Conservation (phyloP, 2,797 vertebrate genomes). For the Falco novaeseelandiae region DNA sequence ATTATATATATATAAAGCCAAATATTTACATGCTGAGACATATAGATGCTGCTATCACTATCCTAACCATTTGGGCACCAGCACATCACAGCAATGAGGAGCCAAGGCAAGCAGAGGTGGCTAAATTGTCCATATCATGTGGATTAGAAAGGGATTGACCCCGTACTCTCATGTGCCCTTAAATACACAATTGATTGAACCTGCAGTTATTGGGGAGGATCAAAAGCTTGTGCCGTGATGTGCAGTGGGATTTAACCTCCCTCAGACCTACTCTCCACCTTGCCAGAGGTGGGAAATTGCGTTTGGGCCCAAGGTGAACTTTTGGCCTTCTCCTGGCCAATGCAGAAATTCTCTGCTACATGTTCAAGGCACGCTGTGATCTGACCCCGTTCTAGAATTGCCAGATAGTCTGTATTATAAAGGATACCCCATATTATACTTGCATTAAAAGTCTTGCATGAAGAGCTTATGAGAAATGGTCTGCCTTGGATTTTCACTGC, state of each 20-base stretch:
- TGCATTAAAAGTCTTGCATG: neutral
- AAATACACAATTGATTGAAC: neutral
- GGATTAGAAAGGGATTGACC: neutral
- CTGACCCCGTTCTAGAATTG: neutral
- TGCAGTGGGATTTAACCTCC: neutral
- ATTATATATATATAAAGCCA: no score
- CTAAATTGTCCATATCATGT: neutral
- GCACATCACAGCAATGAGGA: neutral
- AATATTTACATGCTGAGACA: no score
- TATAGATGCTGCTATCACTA: no score
- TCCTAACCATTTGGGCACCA: neutral
- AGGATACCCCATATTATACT: neutral
- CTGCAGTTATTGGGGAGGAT: neutral
- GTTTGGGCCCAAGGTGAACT: neutral
- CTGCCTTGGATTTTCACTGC: neutral
- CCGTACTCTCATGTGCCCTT: neutral
- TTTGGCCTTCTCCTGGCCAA: neutral
- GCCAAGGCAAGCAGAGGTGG: neutral
- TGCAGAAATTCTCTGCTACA: neutral
- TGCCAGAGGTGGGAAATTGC: fast-evolving
- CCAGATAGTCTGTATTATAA: neutral
- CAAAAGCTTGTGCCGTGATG: neutral
- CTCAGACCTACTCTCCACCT: neutral
- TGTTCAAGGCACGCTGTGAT: neutral
- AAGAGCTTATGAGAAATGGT: neutral